Percentiles rank a stretch among this genome's conserved stretches.
These are phyloP conservation scores for Erythrocebus patas DNA, from an alignment of 2,113 vertebrate species.

Conservation along the genomic window DNA sequence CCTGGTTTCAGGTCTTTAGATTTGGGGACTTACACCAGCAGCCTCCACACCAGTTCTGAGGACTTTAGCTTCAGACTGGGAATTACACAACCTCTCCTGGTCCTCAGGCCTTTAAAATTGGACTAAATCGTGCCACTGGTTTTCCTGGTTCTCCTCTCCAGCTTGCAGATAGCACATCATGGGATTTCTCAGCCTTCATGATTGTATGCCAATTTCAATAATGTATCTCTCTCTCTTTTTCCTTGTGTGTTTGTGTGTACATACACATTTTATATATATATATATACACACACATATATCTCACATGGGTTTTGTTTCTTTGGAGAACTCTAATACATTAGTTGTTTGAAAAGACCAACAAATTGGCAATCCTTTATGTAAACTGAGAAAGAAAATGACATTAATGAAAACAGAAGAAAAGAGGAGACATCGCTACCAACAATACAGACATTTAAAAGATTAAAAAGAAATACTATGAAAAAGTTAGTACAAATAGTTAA, in stretches of 20 bases:
- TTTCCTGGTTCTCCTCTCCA: neutral
- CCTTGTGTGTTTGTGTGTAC: neutral
- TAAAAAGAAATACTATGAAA: neutral
- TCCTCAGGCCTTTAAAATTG: neutral
- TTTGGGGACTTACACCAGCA: neutral
- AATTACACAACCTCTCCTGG: neutral
- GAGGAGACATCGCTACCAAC: neutral
- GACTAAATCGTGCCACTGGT: neutral
- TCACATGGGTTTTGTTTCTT: neutral
- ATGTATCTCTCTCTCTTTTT: neutral
- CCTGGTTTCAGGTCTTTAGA: neutral
- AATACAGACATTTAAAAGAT: neutral
- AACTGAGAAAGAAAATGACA: neutral
- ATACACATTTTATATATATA: neutral
- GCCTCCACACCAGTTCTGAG: neutral
- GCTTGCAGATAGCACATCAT: neutral
- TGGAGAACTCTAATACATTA: neutral
- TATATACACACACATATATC: too few relatives aligned
- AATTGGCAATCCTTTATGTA: neutral
- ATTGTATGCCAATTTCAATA: neutral
- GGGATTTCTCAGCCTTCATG: neutral
- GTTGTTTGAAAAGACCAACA: neutral
- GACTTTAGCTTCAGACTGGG: neutral
- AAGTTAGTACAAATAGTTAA: neutral
- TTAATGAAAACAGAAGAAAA: neutral